A percentile compares a stretch with the other conserved stretches of the same genome.
Evolutionary conservation across 1,140 invertebrate genomes (phyloP).

Genomic region (Triops cancriformis): DNA sequence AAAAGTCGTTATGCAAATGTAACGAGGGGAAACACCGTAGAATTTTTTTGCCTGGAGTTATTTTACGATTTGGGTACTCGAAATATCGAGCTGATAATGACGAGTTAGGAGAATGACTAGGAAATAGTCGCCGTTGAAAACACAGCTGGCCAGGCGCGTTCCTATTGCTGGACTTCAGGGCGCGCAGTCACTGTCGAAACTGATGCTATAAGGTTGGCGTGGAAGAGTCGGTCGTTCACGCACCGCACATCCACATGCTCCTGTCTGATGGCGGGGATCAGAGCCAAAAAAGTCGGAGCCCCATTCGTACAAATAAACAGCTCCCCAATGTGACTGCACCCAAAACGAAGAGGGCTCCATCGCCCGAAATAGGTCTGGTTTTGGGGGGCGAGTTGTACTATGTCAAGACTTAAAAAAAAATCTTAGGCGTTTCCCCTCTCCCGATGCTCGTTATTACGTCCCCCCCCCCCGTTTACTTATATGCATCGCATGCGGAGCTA

Average conservation of each 20-base stretch:
- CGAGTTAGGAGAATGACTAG: background rate
- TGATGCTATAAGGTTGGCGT: background rate
- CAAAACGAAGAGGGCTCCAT: background rate
- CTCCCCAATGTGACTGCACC: background rate
- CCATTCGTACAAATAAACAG: slow-evolving; percentile 2
- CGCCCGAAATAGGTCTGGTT: background rate
- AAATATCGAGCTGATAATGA: background rate
- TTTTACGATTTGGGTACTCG: background rate
- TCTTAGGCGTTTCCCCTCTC: background rate
- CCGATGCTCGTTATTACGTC: background rate
- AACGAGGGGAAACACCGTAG: background rate
- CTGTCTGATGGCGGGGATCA: background rate
- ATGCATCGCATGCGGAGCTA: background rate
- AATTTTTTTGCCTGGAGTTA: background rate
- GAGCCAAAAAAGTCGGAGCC: background rate
- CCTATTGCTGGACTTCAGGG: background rate
- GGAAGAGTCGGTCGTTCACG: background rate
- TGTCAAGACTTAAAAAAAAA: background rate
- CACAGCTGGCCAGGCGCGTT: background rate
- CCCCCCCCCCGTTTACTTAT: background rate
- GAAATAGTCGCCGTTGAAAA: background rate
- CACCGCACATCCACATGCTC: background rate
- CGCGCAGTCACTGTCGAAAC: background rate
- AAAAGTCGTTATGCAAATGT: background rate
- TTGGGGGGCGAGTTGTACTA: background rate